These are phyloP conservation scores for Lepisosteus oculatus DNA, from an alignment of 2,113 vertebrate species.

Conservation along the genomic window DNA sequence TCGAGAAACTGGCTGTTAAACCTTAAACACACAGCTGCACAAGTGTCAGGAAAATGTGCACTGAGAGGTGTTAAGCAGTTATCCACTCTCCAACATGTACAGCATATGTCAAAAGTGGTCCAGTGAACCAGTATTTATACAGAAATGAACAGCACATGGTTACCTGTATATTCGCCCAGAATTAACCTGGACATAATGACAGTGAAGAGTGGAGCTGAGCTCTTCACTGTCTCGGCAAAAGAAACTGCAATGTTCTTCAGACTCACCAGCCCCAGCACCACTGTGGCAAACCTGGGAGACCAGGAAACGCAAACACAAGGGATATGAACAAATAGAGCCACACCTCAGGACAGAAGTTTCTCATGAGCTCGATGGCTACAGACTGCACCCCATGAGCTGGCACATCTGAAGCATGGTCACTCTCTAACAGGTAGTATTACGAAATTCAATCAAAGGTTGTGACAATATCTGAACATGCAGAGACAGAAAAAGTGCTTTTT, in stretches of 20 bases:
- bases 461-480: too few relatives aligned
- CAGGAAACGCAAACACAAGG: neutral
- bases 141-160: slow-evolving; percentile 2
- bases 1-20: too few relatives aligned
- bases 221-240: slow-evolving; percentile 95
- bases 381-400: too few relatives aligned
- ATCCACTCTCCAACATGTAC: too few relatives aligned
- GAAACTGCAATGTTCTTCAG: slow-evolving; percentile 94
- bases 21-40: slow-evolving; percentile 9
- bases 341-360: neutral
- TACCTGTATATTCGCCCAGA: slow-evolving; percentile 92
- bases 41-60: neutral
- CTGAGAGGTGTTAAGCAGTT: too few relatives aligned
- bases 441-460: too few relatives aligned
- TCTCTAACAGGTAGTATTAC: too few relatives aligned
- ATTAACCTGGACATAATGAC: slow-evolving; percentile 96
- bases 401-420: too few relatives aligned
- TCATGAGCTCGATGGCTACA: too few relatives aligned
- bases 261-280: slow-evolving; percentile 91
- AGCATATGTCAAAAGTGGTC: too few relatives aligned
- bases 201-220: slow-evolving; percentile 93
- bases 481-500: too few relatives aligned
- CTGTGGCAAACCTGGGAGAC: slow-evolving; percentile 78
- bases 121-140: too few relatives aligned
- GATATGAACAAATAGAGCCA: neutral